phyloP scores from a whole-genome alignment of 2,888 invertebrate species.

The Latrodectus hesperus region DNA sequence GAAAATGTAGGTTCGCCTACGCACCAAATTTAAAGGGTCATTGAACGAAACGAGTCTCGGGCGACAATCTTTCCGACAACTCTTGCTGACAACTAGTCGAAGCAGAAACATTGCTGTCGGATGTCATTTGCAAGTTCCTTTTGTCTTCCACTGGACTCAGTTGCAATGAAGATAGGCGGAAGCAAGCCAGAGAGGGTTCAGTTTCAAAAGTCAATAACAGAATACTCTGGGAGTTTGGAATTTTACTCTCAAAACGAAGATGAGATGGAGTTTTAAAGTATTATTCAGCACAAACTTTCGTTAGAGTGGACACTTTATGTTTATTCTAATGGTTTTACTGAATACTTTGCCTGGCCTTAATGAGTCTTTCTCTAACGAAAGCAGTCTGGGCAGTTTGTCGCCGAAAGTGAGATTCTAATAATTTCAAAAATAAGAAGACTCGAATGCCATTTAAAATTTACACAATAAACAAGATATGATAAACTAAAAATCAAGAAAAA shows the following conservation, averaged over 20 bases:
- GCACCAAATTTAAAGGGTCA: constrained; percentile 28
- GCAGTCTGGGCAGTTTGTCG: constrained; percentile 45
- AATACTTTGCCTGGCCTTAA: constrained; percentile 57
- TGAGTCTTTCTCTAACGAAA: constrained; percentile 52
- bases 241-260: constrained; percentile 40
- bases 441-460: too few relatives aligned
- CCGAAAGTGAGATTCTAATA: background rate
- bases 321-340: constrained; percentile 55
- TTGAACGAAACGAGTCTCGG: constrained; percentile 11
- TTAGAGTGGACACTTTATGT: constrained; percentile 44
- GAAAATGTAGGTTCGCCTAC: background rate
- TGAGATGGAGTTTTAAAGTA: constrained; percentile 56
- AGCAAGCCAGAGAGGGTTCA: constrained; percentile 26
- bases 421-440: too few relatives aligned
- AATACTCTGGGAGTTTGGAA: constrained; percentile 10
- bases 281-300: constrained; percentile 63
- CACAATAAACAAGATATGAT: too few relatives aligned
- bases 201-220: constrained; percentile 53
- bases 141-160: constrained; percentile 59
- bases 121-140: constrained; percentile 63
- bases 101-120: constrained; percentile 66
- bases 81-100: constrained; percentile 59
- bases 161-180: constrained; percentile 47
- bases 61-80: constrained; percentile 12
- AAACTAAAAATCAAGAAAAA: too few relatives aligned